Evolutionary conservation across 92 coral and sea anemone species (phyloP).

Genomic region (Epizoanthus rinbou): DNA sequence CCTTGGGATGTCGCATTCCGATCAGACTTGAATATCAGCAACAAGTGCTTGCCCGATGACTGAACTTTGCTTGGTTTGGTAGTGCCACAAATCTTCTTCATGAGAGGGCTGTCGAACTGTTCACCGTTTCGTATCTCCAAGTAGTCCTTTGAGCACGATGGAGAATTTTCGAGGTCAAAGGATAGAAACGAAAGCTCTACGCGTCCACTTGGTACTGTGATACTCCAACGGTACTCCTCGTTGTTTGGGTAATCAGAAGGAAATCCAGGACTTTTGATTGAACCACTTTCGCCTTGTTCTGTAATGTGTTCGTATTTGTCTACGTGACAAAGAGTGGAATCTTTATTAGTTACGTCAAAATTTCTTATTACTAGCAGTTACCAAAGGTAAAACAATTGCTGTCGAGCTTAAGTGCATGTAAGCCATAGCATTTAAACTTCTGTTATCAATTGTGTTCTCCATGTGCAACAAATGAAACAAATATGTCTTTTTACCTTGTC

Average conservation of each 20-base stretch:
- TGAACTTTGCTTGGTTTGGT: neutral
- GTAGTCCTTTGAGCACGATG: conserved; percentile 4
- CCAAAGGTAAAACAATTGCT: no score
- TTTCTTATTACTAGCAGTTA: no score
- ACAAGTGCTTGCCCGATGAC: neutral
- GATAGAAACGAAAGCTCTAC: neutral
- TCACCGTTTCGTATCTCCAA: neutral
- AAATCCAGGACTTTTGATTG: neutral
- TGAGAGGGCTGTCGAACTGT: neutral
- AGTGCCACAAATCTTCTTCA: neutral
- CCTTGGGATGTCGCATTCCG: neutral
- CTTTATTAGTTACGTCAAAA: no score
- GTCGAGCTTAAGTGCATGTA: no score
- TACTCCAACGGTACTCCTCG: conserved; percentile 12
- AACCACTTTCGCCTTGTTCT: neutral
- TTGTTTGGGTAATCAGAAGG: neutral
- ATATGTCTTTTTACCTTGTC: no score
- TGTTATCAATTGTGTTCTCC: no score
- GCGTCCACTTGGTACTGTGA: neutral
- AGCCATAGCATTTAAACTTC: no score
- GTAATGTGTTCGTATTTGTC: neutral
- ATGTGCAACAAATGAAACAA: no score
- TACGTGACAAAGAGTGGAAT: neutral
- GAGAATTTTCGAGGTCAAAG: conserved; percentile 1
- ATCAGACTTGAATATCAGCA: neutral